Evolutionary conservation across 2,113 vertebrate species (phyloP), one percentile per base, ranked within the genome.

Genomic region (Salvelinus alpinus): DNA sequence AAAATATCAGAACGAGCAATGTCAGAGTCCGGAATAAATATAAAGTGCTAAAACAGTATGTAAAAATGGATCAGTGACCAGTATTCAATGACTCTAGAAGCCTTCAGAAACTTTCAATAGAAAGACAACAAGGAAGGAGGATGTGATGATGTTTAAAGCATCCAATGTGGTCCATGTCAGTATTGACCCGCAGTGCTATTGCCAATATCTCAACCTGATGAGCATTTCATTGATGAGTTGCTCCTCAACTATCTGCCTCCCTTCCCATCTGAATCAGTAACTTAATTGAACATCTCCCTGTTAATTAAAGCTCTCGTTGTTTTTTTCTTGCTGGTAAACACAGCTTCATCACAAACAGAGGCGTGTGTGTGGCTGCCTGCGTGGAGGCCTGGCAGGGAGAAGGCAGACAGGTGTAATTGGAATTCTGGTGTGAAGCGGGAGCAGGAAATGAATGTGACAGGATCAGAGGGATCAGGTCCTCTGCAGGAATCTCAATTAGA

Each of bases 391-490:
- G 59, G 59, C n/a, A 22, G 72, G 29, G 25, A 14, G 34, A 66
- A 54, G 60, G 60, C 18, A 57, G 72, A 54, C 73, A 81, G 74
- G 79, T 86, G 80, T 82, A 83, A 86, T 86, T 83, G 80, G 75
- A 88, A 86, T 84, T 88, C 76, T 83, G 78, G 65, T 78, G 71
- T 75, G 77, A 80, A 82, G 79, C 78, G 78, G 64, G 71, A 81
- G 80, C 79, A 83, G 84, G 84, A 85, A 86, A 86, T 85, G 67
- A 85, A 85, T 86, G 80, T 81, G 84, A 86, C 81, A 66, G 81
- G 78, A 86, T 85, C 78, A 84, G 82, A 84, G 66, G 71, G 74
- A 78, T 80, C 71, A 34, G 70, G 51, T 79, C 72, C 80, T 80
- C 76, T 59, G 47, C 73, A 78, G 83, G 66, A 78, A 82, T 85